phyloP scores from a whole-genome alignment of 2,113 vertebrate species.

The Phyllostomus discolor region DNA sequence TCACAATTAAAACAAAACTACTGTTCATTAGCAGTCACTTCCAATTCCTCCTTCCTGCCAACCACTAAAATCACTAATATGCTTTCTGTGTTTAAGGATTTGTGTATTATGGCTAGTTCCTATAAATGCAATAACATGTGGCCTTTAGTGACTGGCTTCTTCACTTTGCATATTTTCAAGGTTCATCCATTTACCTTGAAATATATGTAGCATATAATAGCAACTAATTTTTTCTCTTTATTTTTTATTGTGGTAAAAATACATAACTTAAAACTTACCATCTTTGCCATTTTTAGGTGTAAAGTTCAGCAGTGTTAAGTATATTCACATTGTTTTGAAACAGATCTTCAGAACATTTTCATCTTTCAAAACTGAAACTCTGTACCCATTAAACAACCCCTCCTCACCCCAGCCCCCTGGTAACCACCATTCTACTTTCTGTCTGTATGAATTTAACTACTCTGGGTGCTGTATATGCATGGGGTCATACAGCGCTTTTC shows the following conservation, averaged over 20 bases:
- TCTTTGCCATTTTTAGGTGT: not conserved
- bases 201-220: not conserved
- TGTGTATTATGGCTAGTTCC: not conserved
- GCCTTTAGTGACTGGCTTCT: not conserved
- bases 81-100: not conserved
- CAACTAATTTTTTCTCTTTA: not conserved
- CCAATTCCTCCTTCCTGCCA: not conserved
- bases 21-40: not conserved
- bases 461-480: too few relatives aligned
- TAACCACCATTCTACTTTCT: not conserved
- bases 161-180: not conserved
- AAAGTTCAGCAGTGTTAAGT: not conserved
- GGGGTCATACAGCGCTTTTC: too few relatives aligned
- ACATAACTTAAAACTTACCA: not conserved
- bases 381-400: not conserved
- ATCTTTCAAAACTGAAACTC: not conserved
- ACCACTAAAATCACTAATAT: not conserved
- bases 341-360: not conserved
- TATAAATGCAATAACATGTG: not conserved
- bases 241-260: not conserved
- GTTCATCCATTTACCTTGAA: not conserved
- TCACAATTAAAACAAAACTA: not conserved
- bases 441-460: too few relatives aligned
- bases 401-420: too few relatives aligned
- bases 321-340: not conserved